phyloP scores from a whole-genome alignment of 2,888 invertebrate species.

The Stenodera caucasica region DNA sequence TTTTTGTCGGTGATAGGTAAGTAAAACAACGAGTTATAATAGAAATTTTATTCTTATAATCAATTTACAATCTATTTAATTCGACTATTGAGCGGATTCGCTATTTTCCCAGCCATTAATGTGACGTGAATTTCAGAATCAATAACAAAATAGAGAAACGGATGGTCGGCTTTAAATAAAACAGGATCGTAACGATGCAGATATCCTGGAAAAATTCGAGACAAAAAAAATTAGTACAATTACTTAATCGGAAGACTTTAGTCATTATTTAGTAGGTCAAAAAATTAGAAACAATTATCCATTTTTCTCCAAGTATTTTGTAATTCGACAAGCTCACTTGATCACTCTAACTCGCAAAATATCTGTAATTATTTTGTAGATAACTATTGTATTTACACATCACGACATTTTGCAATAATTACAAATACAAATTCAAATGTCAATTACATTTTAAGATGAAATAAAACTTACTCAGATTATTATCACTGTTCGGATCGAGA shows the following conservation, averaged over 20 bases:
- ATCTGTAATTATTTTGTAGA: slow-evolving; percentile 35
- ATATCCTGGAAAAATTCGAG: slow-evolving; percentile 51
- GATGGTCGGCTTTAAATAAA: slow-evolving; percentile 77
- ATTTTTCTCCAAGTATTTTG: slow-evolving; percentile 24
- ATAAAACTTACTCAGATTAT: slow-evolving; percentile 34
- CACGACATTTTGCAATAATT: slow-evolving; percentile 30
- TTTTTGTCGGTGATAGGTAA: no score
- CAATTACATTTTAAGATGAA: background rate
- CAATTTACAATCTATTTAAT: slow-evolving; percentile 62
- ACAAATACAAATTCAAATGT: no score
- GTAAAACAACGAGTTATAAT: no score
- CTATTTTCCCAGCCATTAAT: slow-evolving; percentile 79
- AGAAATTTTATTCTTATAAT: no score
- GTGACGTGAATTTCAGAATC: slow-evolving; percentile 78
- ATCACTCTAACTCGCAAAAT: slow-evolving; percentile 32
- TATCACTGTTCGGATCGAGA: slow-evolving; percentile 56
- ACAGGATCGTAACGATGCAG: slow-evolving; percentile 60
- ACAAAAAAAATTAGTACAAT: no score
- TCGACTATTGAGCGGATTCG: slow-evolving; percentile 80
- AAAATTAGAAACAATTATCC: background rate
- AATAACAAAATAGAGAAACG: slow-evolving; percentile 83
- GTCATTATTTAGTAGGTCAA: no score
- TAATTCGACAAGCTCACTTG: slow-evolving; percentile 29
- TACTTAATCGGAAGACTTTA: no score
- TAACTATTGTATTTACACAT: slow-evolving; percentile 30